A percentile compares a stretch with the other conserved stretches of the same genome.
Evolutionary conservation across 2,113 vertebrate genomes (phyloP).

Genomic region (Tympanuchus pallidicinctus): DNA sequence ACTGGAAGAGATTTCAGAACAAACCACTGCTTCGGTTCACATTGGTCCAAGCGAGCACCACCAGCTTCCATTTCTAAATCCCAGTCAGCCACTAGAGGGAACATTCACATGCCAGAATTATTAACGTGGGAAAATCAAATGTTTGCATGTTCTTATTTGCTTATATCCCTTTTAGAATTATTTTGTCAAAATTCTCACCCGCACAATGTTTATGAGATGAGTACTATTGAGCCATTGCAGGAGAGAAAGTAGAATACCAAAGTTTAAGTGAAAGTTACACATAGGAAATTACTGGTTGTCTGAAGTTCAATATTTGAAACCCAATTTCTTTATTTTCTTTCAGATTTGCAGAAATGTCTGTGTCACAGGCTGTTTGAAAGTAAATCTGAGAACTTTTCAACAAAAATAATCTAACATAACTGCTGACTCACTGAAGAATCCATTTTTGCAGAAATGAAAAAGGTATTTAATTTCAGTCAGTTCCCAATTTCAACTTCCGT

Average conservation of each 20-base stretch:
- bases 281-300: background rate
- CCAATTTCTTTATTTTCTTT: background rate
- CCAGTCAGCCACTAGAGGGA: conserved; percentile 10
- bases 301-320: background rate
- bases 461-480: background rate
- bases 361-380: background rate
- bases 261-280: background rate
- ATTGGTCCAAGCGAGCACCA: rapidly evolving
- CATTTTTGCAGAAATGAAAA: background rate
- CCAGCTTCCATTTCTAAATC: background rate
- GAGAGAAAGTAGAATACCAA: background rate
- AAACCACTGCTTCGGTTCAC: rapidly evolving
- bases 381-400: background rate
- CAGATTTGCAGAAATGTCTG: background rate
- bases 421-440: background rate
- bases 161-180: background rate
- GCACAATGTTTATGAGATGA: background rate
- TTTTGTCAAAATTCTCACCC: background rate
- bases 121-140: rapidly evolving
- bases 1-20: rapidly evolving
- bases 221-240: background rate
- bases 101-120: rapidly evolving
- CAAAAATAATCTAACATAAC: background rate
- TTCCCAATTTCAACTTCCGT: background rate
- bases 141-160: too few relatives aligned